These are phyloP conservation scores for Condylostylus longicornis DNA, from an alignment of 1,140 invertebrate genomes.

Conservation along the genomic window DNA sequence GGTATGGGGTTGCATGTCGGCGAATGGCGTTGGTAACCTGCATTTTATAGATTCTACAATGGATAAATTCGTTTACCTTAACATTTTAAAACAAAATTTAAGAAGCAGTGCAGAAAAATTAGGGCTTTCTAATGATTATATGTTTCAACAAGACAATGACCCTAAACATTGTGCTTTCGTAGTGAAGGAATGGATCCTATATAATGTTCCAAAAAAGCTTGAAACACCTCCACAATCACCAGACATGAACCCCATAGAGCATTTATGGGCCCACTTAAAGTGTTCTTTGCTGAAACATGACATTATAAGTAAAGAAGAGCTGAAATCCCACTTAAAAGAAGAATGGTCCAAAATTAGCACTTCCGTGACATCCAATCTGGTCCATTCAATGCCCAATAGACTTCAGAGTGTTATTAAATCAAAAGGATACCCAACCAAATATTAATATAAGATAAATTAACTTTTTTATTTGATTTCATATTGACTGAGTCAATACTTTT, in stretches of 20 bases:
- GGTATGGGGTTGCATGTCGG: conserved; percentile 25
- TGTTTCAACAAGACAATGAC: conserved; percentile 9
- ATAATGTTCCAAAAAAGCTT: conserved; percentile 8
- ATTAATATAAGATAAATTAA: too few relatives aligned
- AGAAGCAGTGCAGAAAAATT: conserved; percentile 10
- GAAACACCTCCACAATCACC: conserved; percentile 18
- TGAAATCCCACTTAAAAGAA: conserved; percentile 7
- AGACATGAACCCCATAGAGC: conserved; percentile 12
- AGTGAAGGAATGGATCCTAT: conserved; percentile 14
- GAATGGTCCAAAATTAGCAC: conserved; percentile 13
- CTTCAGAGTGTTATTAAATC: conserved; percentile 13
- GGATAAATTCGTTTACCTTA: conserved; percentile 8
- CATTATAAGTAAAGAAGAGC: background rate
- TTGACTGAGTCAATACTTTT: too few relatives aligned
- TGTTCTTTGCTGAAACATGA: background rate
- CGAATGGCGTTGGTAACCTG: conserved; percentile 15
- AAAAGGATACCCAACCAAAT: conserved; percentile 15
- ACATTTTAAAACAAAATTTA: conserved; percentile 13
- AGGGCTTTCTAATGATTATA: background rate
- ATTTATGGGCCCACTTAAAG: conserved; percentile 14
- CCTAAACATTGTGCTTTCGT: conserved; percentile 18
- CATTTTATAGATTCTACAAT: conserved; percentile 13
- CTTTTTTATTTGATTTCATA: too few relatives aligned
- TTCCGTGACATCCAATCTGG: conserved; percentile 9
- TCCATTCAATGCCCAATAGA: conserved; percentile 12